These are phyloP conservation scores for Epicauta chinensis DNA, from an alignment of 1,140 invertebrate species.

Conservation along the genomic window DNA sequence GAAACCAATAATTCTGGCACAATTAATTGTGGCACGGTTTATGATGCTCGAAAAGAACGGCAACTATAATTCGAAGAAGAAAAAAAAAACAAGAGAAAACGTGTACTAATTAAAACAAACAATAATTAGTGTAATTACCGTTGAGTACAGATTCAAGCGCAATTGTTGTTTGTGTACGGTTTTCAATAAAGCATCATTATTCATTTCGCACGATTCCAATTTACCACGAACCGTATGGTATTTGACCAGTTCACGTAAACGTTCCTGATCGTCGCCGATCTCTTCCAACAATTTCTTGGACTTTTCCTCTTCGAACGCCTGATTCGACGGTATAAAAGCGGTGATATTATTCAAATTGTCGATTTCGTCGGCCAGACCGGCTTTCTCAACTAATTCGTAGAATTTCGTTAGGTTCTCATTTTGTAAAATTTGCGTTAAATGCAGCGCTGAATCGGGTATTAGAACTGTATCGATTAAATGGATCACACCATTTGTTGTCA, in stretches of 20 bases:
- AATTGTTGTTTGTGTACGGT: constrained; percentile 43
- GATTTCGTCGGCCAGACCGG: constrained; percentile 50
- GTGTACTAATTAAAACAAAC: background rate
- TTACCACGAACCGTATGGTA: constrained; percentile 52
- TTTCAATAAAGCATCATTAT: constrained; percentile 47
- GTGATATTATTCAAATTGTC: constrained; percentile 54
- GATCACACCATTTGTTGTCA: constrained; percentile 62
- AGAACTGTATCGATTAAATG: constrained; percentile 62
- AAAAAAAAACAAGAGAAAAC: background rate
- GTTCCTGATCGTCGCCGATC: constrained; percentile 41
- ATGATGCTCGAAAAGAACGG: constrained; percentile 48
- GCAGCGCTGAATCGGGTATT: constrained; percentile 49
- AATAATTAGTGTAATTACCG: constrained; percentile 34
- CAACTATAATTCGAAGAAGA: constrained; percentile 34
- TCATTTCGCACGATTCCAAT: constrained; percentile 46
- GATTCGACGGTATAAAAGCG: constrained; percentile 57
- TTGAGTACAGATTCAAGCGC: constrained; percentile 53
- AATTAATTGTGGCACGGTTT: constrained; percentile 48
- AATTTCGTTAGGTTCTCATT: constrained; percentile 48
- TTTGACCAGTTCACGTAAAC: constrained; percentile 48
- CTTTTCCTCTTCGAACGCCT: constrained; percentile 48
- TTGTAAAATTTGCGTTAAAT: constrained; percentile 42
- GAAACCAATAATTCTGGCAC: constrained; percentile 51
- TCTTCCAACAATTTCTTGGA: constrained; percentile 41
- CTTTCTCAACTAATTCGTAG: constrained; percentile 46